A percentile compares a stretch with the other conserved stretches of the same genome.
These are phyloP conservation scores for Leucoma salicis DNA, from an alignment of 2,888 invertebrate genomes.

Conservation along the genomic window DNA sequence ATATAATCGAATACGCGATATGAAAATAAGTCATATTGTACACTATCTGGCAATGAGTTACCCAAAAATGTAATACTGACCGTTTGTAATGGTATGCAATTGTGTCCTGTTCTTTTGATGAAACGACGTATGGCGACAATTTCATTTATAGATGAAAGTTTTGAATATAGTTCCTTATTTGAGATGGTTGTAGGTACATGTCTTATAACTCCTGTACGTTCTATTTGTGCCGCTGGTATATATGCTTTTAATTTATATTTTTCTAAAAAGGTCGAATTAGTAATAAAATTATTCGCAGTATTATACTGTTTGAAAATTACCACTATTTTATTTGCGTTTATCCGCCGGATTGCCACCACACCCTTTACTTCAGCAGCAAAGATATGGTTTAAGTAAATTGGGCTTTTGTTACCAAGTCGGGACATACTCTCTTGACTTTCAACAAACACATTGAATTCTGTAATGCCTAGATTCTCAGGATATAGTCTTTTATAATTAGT, in stretches of 20 bases:
- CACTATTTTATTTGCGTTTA: conserved; percentile 14
- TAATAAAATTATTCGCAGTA: conserved; percentile 10
- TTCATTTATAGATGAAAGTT: conserved; percentile 1
- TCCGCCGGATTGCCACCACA: conserved; percentile 8
- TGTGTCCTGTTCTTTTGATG: neutral
- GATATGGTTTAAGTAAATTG: conserved; percentile 11
- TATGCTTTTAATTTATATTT: neutral
- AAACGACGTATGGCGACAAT: conserved; percentile 1
- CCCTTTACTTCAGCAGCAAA: conserved; percentile 11
- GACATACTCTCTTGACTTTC: neutral
- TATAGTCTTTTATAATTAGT: conserved; percentile 1
- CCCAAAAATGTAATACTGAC: conserved; percentile 5
- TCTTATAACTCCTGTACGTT: conserved; percentile 4
- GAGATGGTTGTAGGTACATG: conserved; percentile 8
- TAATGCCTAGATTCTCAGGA: neutral
- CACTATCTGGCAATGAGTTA: neutral
- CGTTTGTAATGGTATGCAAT: neutral
- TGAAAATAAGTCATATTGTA: conserved; percentile 6
- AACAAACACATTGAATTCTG: neutral
- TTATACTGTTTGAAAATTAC: conserved; percentile 9
- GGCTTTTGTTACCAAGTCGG: conserved; percentile 4
- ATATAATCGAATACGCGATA: conserved; percentile 12
- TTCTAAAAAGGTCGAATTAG: neutral
- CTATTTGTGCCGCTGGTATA: conserved; percentile 3
- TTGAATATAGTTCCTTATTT: conserved; percentile 1